Percentiles rank a stretch among this genome's conserved stretches.
phyloP scores from a whole-genome alignment of 2,888 invertebrate genomes.

The Acanthosepion lycidas region DNA sequence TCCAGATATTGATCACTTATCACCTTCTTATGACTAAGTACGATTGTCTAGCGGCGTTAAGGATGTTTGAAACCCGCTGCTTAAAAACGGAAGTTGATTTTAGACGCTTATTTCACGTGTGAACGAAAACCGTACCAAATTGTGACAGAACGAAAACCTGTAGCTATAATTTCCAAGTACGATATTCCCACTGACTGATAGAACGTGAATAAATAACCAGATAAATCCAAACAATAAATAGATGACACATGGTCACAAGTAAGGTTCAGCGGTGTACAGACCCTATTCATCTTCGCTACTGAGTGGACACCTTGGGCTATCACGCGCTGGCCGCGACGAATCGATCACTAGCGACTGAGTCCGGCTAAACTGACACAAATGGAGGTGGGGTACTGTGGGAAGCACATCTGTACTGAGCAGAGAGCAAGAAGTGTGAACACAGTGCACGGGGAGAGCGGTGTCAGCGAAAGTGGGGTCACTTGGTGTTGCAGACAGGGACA shows the following conservation, averaged over 20 bases:
- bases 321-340: neutral
- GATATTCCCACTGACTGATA: neutral
- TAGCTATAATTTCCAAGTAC: neutral
- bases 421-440: constrained; percentile 33
- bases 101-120: too few relatives aligned
- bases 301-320: constrained; percentile 11
- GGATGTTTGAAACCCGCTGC: too few relatives aligned
- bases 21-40: too few relatives aligned
- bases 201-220: neutral
- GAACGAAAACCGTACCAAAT: too few relatives aligned
- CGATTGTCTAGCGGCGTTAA: too few relatives aligned
- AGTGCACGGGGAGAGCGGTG: neutral
- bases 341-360: neutral
- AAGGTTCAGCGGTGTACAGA: neutral
- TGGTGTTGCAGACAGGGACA: neutral
- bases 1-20: too few relatives aligned
- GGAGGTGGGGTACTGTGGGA: neutral
- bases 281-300: neutral
- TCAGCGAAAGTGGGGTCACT: constrained; percentile 22
- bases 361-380: neutral
- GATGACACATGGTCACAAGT: neutral
- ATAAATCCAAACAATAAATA: constrained; percentile 33
- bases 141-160: too few relatives aligned
- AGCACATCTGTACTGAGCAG: neutral
- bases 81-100: too few relatives aligned